Evolutionary conservation across 2,797 vertebrate species (phyloP).

Genomic region (Danio kyathit): DNA sequence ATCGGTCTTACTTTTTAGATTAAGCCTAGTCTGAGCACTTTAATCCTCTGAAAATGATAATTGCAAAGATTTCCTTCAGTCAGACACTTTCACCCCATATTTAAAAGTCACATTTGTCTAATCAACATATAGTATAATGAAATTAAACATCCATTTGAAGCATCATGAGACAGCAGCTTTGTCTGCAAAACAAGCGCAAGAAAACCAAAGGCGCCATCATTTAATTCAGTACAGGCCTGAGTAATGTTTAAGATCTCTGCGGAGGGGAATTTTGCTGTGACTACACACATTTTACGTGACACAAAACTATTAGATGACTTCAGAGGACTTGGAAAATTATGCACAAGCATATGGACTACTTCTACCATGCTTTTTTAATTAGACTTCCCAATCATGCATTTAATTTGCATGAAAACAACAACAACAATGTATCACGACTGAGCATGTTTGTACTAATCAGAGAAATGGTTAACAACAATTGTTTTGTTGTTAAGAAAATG

Average conservation of each 20-base stretch:
- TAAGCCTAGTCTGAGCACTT: too few relatives aligned
- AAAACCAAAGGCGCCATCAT: background rate
- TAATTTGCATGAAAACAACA: background rate
- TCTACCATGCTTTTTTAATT: background rate
- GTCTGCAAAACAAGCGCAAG: background rate
- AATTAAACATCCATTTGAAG: background rate
- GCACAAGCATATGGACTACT: background rate
- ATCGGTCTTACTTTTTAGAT: too few relatives aligned
- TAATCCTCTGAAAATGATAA: too few relatives aligned
- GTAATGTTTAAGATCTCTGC: background rate
- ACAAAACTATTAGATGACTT: background rate
- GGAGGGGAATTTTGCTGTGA: background rate
- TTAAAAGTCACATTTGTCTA: background rate
- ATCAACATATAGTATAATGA: background rate
- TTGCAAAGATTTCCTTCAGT: too few relatives aligned
- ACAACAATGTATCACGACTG: too few relatives aligned
- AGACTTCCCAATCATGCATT: background rate
- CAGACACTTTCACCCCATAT: too few relatives aligned
- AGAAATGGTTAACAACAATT: too few relatives aligned
- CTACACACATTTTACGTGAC: background rate
- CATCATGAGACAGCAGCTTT: background rate
- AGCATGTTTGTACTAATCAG: too few relatives aligned
- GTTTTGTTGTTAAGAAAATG: too few relatives aligned
- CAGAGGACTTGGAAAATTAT: background rate
- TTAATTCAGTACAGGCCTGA: background rate